phyloP scores from a whole-genome alignment of 2,888 invertebrate species.

The Sepioteuthis lessoniana region DNA sequence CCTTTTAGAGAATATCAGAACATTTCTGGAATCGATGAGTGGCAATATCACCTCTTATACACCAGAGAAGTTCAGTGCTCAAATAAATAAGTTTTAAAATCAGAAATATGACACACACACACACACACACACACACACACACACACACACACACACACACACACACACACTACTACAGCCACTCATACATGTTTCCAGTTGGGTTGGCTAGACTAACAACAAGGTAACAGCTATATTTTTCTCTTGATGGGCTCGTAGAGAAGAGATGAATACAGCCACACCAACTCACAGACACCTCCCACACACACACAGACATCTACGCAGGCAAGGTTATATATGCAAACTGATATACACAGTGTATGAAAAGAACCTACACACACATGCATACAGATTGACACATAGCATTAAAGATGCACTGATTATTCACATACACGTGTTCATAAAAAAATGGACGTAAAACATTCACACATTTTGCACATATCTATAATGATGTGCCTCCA shows the following conservation, averaged over 20 bases:
- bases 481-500: background rate
- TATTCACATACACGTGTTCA: background rate
- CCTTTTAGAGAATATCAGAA: slow-evolving; percentile 4
- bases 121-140: too few relatives aligned
- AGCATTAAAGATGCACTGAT: too few relatives aligned
- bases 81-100: background rate
- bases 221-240: background rate
- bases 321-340: background rate
- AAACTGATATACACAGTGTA: background rate
- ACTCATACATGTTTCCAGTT: background rate
- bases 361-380: too few relatives aligned
- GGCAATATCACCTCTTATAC: background rate
- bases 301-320: too few relatives aligned
- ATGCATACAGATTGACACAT: too few relatives aligned
- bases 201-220: background rate
- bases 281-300: background rate
- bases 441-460: background rate
- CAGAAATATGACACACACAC: background rate
- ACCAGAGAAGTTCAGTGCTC: background rate
- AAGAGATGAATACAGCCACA: background rate
- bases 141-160: background rate
- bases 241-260: background rate
- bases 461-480: background rate
- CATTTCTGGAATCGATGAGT: background rate
- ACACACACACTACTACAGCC: background rate